These are phyloP conservation scores for Temnothorax curvispinosus DNA, from an alignment of 1,140 invertebrate genomes.

Conservation along the genomic window DNA sequence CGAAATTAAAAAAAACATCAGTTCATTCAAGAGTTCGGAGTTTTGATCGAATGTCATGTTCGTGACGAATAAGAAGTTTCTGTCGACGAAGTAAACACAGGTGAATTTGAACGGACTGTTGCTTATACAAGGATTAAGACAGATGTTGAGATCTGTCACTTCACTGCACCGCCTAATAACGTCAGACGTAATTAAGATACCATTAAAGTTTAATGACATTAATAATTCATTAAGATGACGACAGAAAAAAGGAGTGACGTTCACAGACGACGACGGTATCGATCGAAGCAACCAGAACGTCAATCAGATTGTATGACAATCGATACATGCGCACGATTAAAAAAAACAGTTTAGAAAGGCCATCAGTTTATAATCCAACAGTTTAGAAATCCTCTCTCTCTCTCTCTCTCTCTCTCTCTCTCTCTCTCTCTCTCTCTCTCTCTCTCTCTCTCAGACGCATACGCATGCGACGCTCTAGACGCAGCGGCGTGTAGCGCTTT, in stretches of 20 bases:
- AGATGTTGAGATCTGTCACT: not conserved
- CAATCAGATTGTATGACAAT: not conserved
- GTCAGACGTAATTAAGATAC: conserved; percentile 27
- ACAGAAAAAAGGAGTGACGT: conserved; percentile 16
- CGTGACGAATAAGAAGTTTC: not conserved
- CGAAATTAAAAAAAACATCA: not conserved
- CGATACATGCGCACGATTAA: not conserved
- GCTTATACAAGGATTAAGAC: not conserved
- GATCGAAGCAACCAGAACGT: not conserved
- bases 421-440: not conserved
- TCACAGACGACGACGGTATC: conserved; percentile 17
- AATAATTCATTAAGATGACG: conserved; percentile 29
- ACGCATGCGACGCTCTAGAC: not conserved
- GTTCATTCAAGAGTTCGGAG: not conserved
- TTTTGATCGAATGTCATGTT: not conserved
- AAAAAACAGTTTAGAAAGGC: not conserved
- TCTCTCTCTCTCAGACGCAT: too few relatives aligned
- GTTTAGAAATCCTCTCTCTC: not conserved
- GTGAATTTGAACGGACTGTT: not conserved
- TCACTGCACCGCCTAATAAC: conserved; percentile 5
- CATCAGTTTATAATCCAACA: not conserved
- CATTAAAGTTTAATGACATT: conserved; percentile 46
- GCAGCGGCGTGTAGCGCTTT: not conserved
- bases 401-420: too few relatives aligned
- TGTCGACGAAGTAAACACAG: not conserved